Percentiles rank a stretch among this genome's conserved stretches.
phyloP scores from a whole-genome alignment of 1,140 invertebrate genomes.

The Oedothorax gibbosus region DNA sequence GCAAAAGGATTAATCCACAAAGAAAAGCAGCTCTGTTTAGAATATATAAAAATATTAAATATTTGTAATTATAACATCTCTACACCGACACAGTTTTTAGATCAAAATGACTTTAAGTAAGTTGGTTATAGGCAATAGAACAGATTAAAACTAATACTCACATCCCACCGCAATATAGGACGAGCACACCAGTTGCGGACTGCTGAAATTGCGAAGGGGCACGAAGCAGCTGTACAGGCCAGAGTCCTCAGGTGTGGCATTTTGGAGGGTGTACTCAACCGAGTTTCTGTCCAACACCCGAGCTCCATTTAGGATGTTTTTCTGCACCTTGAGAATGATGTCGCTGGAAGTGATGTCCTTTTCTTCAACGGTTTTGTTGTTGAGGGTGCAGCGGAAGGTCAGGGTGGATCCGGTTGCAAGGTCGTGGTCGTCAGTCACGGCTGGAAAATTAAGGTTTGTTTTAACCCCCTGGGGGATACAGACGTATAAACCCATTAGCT shows the following conservation, averaged over 20 bases:
- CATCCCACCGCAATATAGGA: constrained; percentile 1
- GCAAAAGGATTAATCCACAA: too few species aligned
- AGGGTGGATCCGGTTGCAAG: neutral
- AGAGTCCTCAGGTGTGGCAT: neutral
- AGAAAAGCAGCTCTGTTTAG: too few species aligned
- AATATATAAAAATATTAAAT: too few species aligned
- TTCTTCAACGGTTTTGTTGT: neutral
- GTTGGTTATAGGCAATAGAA: too few species aligned
- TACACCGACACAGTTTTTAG: too few species aligned
- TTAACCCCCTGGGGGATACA: too few species aligned
- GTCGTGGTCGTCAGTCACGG: neutral
- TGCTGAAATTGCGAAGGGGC: neutral
- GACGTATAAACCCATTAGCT: too few species aligned
- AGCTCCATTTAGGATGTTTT: neutral
- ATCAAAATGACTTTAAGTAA: too few species aligned
- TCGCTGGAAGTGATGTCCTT: neutral
- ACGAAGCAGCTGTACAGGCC: constrained; percentile 7
- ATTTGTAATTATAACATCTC: too few species aligned
- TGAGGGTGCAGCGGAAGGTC: neutral
- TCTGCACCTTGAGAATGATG: neutral
- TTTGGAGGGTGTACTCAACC: neutral
- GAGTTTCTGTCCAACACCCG: neutral
- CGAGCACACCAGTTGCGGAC: neutral
- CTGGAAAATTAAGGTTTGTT: neutral
- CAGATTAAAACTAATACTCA: neutral